Conservation (phyloP, 2,797 vertebrate genomes). For the Sebastes trivittatus region DNA sequence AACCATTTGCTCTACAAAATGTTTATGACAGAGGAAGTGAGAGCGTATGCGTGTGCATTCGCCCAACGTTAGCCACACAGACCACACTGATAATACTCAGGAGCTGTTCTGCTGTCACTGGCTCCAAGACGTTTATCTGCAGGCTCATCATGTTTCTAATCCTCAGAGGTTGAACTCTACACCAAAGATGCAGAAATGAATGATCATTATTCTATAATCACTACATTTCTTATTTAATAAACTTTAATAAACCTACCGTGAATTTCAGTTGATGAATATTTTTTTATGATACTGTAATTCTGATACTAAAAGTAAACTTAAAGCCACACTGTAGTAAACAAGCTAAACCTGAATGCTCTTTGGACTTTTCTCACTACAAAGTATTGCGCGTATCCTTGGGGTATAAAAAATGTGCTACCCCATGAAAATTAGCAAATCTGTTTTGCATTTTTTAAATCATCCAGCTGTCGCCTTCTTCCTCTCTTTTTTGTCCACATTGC, state of each 20-base stretch:
- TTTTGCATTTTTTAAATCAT: constrained; percentile 16
- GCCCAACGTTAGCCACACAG: constrained; percentile 30
- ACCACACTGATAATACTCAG: constrained; percentile 35
- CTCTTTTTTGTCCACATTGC: neutral
- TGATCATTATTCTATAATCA: neutral
- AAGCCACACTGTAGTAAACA: neutral
- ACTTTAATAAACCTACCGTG: neutral
- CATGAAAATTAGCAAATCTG: neutral
- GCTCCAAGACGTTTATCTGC: neutral
- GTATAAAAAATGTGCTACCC: neutral
- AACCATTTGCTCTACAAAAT: constrained; percentile 12
- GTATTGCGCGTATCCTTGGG: constrained; percentile 1
- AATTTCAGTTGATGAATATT: neutral
- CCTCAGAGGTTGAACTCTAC: neutral
- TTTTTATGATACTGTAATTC: neutral
- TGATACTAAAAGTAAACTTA: neutral
- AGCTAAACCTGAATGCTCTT: constrained; percentile 15
- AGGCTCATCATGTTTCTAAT: neutral
- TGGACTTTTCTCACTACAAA: neutral
- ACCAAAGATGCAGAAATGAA: neutral
- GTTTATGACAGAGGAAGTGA: constrained; percentile 48
- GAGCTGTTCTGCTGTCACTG: constrained; percentile 14
- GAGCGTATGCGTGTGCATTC: neutral
- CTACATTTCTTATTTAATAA: neutral
- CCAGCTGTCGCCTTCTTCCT: neutral